A percentile compares a stretch with the other conserved stretches of the same genome.
These are phyloP conservation scores for Alces alces DNA, from an alignment of 2,113 vertebrate species.

Conservation along the genomic window DNA sequence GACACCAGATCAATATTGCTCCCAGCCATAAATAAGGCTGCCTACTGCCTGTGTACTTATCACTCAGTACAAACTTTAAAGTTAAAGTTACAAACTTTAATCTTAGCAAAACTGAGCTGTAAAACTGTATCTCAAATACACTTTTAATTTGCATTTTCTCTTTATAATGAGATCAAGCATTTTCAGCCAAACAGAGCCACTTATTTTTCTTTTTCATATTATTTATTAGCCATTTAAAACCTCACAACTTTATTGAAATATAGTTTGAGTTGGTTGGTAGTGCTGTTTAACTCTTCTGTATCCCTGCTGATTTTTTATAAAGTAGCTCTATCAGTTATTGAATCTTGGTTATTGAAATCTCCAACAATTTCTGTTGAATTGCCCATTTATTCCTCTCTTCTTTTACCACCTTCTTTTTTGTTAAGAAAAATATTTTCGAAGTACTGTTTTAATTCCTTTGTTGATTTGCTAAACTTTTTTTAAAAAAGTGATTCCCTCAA, in stretches of 20 bases:
- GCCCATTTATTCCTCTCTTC: neutral
- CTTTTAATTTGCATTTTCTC: neutral
- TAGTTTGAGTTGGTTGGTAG: neutral
- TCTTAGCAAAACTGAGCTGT: neutral
- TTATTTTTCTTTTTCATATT: neutral
- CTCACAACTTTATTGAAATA: neutral
- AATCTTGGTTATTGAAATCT: neutral
- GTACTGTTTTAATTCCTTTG: neutral
- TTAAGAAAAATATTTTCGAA: neutral
- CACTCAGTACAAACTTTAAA: neutral
- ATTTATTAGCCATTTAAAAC: neutral
- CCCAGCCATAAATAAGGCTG: neutral
- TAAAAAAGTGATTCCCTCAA: neutral
- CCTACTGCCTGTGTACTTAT: neutral
- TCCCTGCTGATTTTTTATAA: neutral
- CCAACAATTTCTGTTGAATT: neutral
- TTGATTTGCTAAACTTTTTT: neutral
- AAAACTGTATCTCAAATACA: neutral
- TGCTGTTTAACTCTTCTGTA: neutral
- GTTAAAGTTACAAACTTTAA: neutral
- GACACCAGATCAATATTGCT: neutral
- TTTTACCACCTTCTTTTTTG: neutral
- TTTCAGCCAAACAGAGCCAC: neutral
- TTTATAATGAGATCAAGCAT: neutral
- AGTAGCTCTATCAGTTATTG: neutral